Conservation (phyloP, 2,113 vertebrate species). For the Turdus rufiventris region DNA sequence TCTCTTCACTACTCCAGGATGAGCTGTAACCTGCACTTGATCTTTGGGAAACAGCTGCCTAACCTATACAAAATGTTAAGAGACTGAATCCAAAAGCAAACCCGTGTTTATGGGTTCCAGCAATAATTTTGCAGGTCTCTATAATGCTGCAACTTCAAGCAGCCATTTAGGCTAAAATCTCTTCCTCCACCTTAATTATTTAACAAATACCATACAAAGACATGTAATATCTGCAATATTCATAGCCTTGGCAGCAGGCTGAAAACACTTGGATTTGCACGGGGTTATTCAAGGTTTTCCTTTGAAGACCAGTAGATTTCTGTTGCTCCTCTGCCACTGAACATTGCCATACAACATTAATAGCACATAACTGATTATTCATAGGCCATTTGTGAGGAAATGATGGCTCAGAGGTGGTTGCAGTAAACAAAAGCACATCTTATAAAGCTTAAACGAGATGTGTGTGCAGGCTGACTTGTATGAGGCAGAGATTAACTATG, state of each 20-base stretch:
- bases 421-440: background rate
- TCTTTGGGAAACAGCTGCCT: background rate
- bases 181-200: constrained; percentile 28
- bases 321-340: background rate
- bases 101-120: background rate
- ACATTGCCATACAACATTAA: background rate
- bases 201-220: constrained; percentile 2
- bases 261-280: background rate
- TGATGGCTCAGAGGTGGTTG: background rate
- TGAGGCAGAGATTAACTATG: background rate
- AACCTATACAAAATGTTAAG: background rate
- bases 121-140: background rate
- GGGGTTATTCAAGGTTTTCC: constrained; percentile 5
- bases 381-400: background rate
- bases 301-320: background rate
- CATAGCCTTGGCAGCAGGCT: background rate
- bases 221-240: constrained; percentile 39
- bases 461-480: background rate
- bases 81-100: background rate
- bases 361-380: background rate
- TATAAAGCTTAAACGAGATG: background rate
- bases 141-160: background rate
- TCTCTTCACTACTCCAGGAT: background rate
- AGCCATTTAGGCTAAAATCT: background rate
- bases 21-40: background rate